Conservation (phyloP, 2,888 invertebrate species). For the Neoaliturus tenellus region DNA sequence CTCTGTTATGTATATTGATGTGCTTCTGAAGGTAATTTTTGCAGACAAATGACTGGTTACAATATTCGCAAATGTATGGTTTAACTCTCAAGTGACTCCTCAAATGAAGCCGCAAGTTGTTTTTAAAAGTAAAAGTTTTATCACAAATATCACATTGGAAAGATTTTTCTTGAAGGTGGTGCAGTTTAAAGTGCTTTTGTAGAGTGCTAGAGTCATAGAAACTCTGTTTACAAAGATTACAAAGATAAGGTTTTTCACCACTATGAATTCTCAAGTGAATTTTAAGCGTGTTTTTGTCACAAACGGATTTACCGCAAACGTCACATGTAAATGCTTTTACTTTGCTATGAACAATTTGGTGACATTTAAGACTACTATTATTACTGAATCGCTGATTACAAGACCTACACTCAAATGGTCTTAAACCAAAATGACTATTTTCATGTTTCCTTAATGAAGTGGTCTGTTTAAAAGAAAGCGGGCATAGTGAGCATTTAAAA, state of each 20-base stretch:
- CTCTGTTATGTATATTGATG: constrained; percentile 66
- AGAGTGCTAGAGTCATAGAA: constrained; percentile 15
- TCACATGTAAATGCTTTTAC: constrained; percentile 24
- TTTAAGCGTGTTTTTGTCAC: constrained; percentile 21
- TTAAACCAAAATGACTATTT: background rate
- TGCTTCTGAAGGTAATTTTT: constrained; percentile 64
- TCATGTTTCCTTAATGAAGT: constrained; percentile 44
- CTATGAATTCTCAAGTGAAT: constrained; percentile 45
- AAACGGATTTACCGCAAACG: constrained; percentile 17
- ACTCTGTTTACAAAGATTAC: constrained; percentile 29
- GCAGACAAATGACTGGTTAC: constrained; percentile 65
- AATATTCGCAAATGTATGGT: constrained; percentile 63
- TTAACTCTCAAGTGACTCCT: constrained; percentile 26
- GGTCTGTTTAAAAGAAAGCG: constrained; percentile 22
- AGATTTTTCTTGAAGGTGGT: constrained; percentile 37
- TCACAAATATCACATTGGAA: constrained; percentile 49
- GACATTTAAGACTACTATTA: constrained; percentile 1
- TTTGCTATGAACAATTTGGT: constrained; percentile 16
- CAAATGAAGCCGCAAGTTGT: constrained; percentile 20
- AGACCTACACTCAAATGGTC: constrained; percentile 13
- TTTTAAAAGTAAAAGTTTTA: constrained; percentile 25
- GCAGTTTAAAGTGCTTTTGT: constrained; percentile 10
- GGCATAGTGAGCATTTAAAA: constrained; percentile 21
- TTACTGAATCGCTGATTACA: constrained; percentile 20
- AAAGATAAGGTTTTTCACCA: constrained; percentile 40